phyloP scores from a whole-genome alignment of 2,113 vertebrate species.

The Alaudala cheleensis region DNA sequence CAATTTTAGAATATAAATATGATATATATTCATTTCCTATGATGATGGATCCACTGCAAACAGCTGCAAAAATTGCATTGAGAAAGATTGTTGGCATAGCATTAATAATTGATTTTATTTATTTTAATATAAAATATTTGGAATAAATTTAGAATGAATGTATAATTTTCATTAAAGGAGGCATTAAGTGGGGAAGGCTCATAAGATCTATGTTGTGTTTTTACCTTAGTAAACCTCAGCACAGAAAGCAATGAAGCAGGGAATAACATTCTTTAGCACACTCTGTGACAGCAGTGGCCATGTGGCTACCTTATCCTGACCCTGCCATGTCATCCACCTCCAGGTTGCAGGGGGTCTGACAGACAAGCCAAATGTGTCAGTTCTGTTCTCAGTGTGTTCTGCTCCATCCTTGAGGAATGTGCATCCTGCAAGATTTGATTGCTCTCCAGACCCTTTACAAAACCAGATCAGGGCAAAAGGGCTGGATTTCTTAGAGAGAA shows the following conservation, averaged over 20 bases:
- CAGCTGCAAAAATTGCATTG: background rate
- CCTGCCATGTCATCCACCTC: rapidly evolving
- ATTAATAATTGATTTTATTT: background rate
- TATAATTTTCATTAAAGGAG: background rate
- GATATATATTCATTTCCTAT: constrained; percentile 34
- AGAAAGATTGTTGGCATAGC: background rate
- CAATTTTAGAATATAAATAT: constrained; percentile 29
- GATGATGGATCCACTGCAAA: background rate
- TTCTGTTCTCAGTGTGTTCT: background rate
- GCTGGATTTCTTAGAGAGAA: constrained; percentile 50
- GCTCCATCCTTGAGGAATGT: background rate
- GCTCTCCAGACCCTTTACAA: background rate
- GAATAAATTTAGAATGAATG: background rate
- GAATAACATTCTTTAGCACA: rapidly evolving
- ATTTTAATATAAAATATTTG: background rate
- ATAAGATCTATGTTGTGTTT: background rate
- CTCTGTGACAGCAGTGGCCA: background rate
- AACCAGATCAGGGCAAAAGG: constrained; percentile 26
- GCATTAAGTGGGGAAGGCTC: background rate
- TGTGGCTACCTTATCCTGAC: background rate
- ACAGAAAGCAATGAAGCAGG: background rate
- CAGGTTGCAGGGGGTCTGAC: background rate
- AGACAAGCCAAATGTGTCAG: background rate
- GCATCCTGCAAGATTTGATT: background rate
- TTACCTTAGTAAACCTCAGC: background rate